Conservation (phyloP, 2,888 invertebrate species). For the Ichneumon xanthorius region DNA sequence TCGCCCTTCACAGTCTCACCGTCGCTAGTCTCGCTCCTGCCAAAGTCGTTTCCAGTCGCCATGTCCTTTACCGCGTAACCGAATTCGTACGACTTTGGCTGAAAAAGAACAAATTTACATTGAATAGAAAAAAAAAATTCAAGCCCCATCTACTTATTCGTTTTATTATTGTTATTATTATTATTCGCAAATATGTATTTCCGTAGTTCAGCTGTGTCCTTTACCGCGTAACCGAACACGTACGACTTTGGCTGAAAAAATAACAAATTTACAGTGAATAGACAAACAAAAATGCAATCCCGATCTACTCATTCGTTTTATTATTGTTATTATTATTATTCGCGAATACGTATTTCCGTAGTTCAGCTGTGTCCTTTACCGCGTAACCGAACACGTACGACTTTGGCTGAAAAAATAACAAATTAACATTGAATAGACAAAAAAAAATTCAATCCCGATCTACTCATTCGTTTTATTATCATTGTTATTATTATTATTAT, state of each 20-base stretch:
- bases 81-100: conserved; percentile 92
- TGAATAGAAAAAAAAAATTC: neutral
- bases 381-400: conserved; percentile 93
- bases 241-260: conserved; percentile 89
- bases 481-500: conserved; percentile 24
- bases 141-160: neutral
- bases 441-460: neutral
- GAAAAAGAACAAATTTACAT: conserved; percentile 64
- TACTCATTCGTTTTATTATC: neutral
- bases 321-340: conserved; percentile 27
- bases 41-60: conserved; percentile 90
- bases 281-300: neutral
- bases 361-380: conserved; percentile 89
- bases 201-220: conserved; percentile 87
- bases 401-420: conserved; percentile 86
- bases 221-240: conserved; percentile 92
- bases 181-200: conserved; percentile 4
- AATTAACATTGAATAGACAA: neutral
- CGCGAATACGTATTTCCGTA: neutral
- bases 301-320: neutral
- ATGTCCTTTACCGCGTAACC: conserved; percentile 93
- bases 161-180: conserved; percentile 16
- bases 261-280: neutral
- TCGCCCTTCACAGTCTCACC: conserved; percentile 89
- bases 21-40: conserved; percentile 90